A percentile compares a stretch with the other conserved stretches of the same genome.
These are phyloP conservation scores for Zaprionus taronus DNA, from an alignment of 1,140 invertebrate genomes.

Conservation along the genomic window DNA sequence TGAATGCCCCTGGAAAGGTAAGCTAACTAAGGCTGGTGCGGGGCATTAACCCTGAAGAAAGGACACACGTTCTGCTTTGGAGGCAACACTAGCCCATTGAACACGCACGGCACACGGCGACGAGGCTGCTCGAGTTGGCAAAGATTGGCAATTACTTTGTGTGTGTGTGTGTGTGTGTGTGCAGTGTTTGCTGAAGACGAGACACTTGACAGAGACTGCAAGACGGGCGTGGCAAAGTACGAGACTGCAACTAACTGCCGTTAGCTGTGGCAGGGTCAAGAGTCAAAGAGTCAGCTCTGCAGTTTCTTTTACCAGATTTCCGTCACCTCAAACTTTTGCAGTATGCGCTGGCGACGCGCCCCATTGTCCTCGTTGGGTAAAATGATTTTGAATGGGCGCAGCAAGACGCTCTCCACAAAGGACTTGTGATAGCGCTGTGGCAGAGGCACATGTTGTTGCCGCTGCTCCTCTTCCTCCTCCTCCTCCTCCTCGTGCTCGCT, in stretches of 20 bases:
- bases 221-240: conserved; percentile 1
- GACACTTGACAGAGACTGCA: conserved; percentile 25
- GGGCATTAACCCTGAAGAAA: conserved; percentile 54
- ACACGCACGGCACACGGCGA: conserved; percentile 57
- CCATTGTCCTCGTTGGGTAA: conserved; percentile 75
- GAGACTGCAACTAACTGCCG: background rate
- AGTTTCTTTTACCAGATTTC: conserved; percentile 72
- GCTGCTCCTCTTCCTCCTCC: conserved; percentile 18
- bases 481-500: conserved; percentile 9
- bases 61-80: background rate
- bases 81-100: conserved; percentile 64
- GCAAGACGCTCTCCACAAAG: conserved; percentile 76
- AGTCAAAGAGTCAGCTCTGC: background rate
- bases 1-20: background rate
- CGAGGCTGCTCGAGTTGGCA: conserved; percentile 20
- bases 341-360: conserved; percentile 66
- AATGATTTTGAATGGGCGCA: conserved; percentile 81
- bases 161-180: background rate
- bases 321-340: conserved; percentile 82
- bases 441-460: conserved; percentile 35
- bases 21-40: conserved; percentile 22
- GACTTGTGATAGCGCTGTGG: conserved; percentile 75
- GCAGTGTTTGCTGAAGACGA: conserved; percentile 50
- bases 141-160: conserved; percentile 56
- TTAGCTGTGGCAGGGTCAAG: background rate